Evolutionary conservation across 1,140 invertebrate genomes (phyloP).

Genomic region (Drosophila sechellia): DNA sequence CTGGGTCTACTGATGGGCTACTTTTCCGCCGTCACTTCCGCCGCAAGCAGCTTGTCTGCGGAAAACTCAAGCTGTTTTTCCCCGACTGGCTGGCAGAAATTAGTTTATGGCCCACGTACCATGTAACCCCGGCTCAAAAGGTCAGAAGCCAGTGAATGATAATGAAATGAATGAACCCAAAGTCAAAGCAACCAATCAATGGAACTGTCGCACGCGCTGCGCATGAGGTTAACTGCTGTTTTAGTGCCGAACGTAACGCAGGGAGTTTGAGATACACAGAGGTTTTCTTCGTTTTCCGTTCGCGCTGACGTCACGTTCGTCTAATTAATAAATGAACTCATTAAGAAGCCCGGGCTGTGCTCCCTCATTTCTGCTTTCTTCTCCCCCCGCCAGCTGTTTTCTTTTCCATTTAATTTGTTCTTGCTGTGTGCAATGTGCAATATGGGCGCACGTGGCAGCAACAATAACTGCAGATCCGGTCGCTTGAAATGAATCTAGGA

Average conservation of each 20-base stretch:
- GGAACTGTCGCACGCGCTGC: conserved; percentile 61
- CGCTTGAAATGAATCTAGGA: conserved; percentile 48
- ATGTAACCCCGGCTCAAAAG: conserved; percentile 8
- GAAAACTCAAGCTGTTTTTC: conserved; percentile 55
- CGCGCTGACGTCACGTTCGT: conserved; percentile 65
- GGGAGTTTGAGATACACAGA: neutral
- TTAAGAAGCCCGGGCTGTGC: conserved; percentile 33
- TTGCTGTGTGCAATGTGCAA: conserved; percentile 10
- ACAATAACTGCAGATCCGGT: conserved; percentile 5
- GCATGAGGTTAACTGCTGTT: conserved; percentile 38
- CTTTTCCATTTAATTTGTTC: neutral
- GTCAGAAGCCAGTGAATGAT: neutral
- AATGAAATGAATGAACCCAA: conserved; percentile 1
- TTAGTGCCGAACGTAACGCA: conserved; percentile 16
- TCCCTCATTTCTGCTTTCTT: neutral
- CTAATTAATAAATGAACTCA: conserved; percentile 80
- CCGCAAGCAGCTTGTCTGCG: conserved; percentile 53
- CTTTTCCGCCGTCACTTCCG: conserved; percentile 60
- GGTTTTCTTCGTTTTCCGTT: neutral
- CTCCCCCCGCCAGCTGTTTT: conserved; percentile 1
- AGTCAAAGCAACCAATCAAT: conserved; percentile 17
- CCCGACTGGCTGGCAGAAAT: conserved; percentile 28
- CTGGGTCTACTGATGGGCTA: conserved; percentile 36
- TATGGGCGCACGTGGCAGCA: neutral
- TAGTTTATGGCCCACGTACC: conserved; percentile 55